Evolutionary conservation across 1,140 invertebrate species (phyloP), one percentile per base, ranked within the genome.

Genomic region (Macrotrachela quadricornifera): DNA sequence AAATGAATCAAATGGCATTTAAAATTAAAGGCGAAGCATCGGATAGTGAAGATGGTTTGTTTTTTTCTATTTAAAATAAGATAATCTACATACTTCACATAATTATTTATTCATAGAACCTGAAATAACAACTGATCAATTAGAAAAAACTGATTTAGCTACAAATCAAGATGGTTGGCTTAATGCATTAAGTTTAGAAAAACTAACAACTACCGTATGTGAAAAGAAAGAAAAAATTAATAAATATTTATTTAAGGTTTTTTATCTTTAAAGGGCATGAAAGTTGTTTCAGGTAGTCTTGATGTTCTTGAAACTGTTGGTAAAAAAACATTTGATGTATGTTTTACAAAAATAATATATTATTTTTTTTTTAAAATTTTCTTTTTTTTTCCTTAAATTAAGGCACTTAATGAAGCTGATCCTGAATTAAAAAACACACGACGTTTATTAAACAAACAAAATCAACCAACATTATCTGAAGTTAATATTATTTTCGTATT

Each of bases 311-410:
- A 91, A 65, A 79, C 79, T 0, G 82, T 91, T 59, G 85, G 85
- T 1, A 87, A 87, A 61, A 88, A 88, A 63, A 88, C 85, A 0
- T 85, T 87, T 78, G 80, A 84, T 64, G 83, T 85, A 3, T 68
- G 21, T 30, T n/a, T n/a, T n/a, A n/a, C n/a, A n/a, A n/a, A n/a
- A n/a, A n/a, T n/a, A n/a, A 30, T 30, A 30, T 2, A 30, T 4
- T 30, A 4, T 30, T 8, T 30, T 30, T 8, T 2, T 4, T 30
- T 4, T 30, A 30, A 30, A 30, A 30, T 30, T 30, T 30, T 8
- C 2, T 30, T 30, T 8, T 30, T 30, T 30, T 8, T 30, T n/a
- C n/a, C n/a, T n/a, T n/a, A n/a, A 30, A 4, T 4, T 30, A 2
- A 30, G 21, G 21, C 8, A 30, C 2, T 90, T 1, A 83, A 86